Evolutionary conservation across 2,888 invertebrate species (phyloP).

Genomic region (Sarcophaga variegata): DNA sequence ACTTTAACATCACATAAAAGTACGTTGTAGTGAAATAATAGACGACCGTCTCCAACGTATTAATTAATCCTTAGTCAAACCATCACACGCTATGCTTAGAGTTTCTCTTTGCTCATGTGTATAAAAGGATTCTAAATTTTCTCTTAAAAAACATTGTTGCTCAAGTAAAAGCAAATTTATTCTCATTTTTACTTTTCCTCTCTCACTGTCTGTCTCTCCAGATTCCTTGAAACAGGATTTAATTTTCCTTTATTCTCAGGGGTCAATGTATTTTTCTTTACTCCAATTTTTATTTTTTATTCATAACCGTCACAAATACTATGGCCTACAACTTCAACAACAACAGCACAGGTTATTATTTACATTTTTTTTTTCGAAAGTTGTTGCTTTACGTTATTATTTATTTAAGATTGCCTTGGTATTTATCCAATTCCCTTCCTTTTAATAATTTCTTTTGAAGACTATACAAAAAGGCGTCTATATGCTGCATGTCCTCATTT

Average conservation of each 20-base stretch:
- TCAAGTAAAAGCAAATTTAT: background rate
- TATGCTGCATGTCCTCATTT: conserved; percentile 21
- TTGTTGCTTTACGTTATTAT: background rate
- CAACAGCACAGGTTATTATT: background rate
- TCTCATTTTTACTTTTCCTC: background rate
- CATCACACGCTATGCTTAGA: background rate
- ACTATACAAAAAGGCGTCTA: conserved; percentile 5
- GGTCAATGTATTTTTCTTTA: conserved; percentile 41
- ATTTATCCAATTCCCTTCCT: background rate
- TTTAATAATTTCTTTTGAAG: background rate
- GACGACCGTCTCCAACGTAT: background rate
- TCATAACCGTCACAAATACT: background rate
- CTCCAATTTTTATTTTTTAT: background rate
- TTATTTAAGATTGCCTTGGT: background rate
- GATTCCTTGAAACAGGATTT: background rate
- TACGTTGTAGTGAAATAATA: too few species aligned
- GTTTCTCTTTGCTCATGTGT: conserved; percentile 43
- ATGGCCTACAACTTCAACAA: background rate
- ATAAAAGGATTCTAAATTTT: conserved; percentile 1
- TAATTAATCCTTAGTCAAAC: background rate
- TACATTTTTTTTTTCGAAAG: background rate
- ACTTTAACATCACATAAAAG: too few species aligned
- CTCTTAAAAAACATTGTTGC: conserved; percentile 27
- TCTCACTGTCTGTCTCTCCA: background rate
- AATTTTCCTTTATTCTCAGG: background rate